phyloP scores from a whole-genome alignment of 2,113 vertebrate genomes.

The Rhabdornis inornatus region DNA sequence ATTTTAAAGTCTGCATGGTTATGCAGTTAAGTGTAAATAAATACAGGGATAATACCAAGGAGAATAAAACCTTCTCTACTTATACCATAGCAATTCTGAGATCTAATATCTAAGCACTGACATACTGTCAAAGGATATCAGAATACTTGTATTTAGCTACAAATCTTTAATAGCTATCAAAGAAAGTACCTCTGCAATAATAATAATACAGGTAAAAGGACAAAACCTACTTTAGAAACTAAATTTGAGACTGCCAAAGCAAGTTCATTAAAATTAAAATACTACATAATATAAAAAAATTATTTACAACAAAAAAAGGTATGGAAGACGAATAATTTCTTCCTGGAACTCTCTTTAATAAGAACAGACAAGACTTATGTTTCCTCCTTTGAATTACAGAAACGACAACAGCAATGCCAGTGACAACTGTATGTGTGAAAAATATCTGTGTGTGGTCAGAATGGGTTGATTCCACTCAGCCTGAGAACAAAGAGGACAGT shows the following conservation, averaged over 20 bases:
- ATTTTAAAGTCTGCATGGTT: not conserved
- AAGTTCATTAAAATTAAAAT: not conserved
- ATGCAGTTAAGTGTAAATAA: not conserved
- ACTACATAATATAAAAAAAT: not conserved
- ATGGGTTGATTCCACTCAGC: conserved; percentile 64
- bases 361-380: not conserved
- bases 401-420: accelerated
- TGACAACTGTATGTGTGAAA: conserved; percentile 55
- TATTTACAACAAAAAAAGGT: not conserved
- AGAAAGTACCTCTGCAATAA: not conserved
- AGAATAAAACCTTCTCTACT: not conserved
- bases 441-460: conserved; percentile 61
- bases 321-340: not conserved
- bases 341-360: not conserved
- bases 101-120: not conserved
- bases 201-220: not conserved
- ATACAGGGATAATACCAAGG: not conserved
- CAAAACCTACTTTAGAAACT: not conserved
- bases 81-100: not conserved
- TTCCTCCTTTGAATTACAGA: conserved; percentile 11
- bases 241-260: not conserved
- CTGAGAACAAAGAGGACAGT: not conserved
- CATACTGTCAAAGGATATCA: not conserved
- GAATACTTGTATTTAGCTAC: not conserved
- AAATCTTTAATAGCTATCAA: not conserved